Percentiles rank a stretch among this genome's conserved stretches.
Conservation (phyloP, 2,888 invertebrate species). For the Ypsolopha sequella region DNA sequence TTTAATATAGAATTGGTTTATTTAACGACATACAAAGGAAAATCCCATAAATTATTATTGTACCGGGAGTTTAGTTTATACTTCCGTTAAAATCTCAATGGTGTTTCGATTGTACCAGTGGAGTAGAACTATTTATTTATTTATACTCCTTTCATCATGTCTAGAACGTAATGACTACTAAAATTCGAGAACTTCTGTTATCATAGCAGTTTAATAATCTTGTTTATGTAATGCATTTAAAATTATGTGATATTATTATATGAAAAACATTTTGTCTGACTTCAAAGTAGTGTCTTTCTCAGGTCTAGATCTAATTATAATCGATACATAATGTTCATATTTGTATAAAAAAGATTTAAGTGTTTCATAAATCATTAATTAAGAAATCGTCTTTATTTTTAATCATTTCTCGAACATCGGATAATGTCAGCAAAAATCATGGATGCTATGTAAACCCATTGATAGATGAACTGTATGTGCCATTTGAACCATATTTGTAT, state of each 20-base stretch:
- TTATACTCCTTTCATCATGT: slow-evolving; percentile 42
- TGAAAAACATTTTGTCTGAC: slow-evolving; percentile 65
- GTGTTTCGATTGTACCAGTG: slow-evolving; percentile 69
- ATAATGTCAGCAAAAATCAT: slow-evolving; percentile 12
- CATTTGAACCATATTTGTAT: slow-evolving; percentile 36
- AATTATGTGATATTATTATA: slow-evolving; percentile 65
- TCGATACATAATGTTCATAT: slow-evolving; percentile 38
- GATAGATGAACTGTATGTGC: slow-evolving; percentile 32
- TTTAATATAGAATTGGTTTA: slow-evolving; percentile 70
- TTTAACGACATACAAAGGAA: slow-evolving; percentile 66
- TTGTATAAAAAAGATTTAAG: slow-evolving; percentile 22
- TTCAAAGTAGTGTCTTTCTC: slow-evolving; percentile 60
- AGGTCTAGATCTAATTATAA: slow-evolving; percentile 33
- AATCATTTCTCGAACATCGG: slow-evolving; percentile 10
- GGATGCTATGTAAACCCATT: slow-evolving; percentile 11
- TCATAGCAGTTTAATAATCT: slow-evolving; percentile 47
- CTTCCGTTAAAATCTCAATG: slow-evolving; percentile 69
- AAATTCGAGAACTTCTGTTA: neutral
- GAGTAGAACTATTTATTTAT: slow-evolving; percentile 57
- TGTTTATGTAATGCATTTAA: slow-evolving; percentile 60
- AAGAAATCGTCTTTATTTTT: slow-evolving; percentile 13
- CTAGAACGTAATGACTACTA: slow-evolving; percentile 23
- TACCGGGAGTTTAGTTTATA: slow-evolving; percentile 60
- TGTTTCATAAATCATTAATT: slow-evolving; percentile 27
- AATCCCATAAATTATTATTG: slow-evolving; percentile 69